Base-by-base conservation (phyloP, 2,797 vertebrate genomes). In the Melopsittacus undulatus region DNA sequence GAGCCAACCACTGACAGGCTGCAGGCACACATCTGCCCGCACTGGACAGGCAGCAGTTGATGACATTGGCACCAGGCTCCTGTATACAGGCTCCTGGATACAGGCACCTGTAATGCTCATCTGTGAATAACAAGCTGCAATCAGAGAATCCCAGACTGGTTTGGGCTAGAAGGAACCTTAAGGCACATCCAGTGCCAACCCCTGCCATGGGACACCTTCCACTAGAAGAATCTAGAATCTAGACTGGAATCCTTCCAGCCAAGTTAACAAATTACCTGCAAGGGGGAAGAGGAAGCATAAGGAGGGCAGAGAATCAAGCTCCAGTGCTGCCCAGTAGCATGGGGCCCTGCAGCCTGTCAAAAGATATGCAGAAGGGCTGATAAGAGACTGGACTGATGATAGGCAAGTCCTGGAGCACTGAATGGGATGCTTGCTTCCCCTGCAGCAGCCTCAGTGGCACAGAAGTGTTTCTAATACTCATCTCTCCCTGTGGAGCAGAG, bases 291-390 rank as follows among this genome's bases (percentile, higher is more conserved):
- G 23, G 46, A 83, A 51, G 57, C 42, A 42, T 34, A 7, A 75
- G n/a, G 48, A 94, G 13, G 21, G 34, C 57, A 94, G 21, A 63
- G 64, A 83, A 80, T 6, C 0, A 3, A 87, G 52, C 32, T 66
- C 54, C 30, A 43, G 76, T 0, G 1, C 48, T 34, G n/a, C 27
- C 30, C 36, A 15, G 45, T 2, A 0, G 2, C 64, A 51, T 38
- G 29, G 20, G 18, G 36, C 63, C 46, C 56, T 49, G 62, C 1
- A 3, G 51, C 36, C 61, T 42, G 43, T 20, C 15, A 79, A 76
- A 32, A 56, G 48, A 49, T 0, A 17, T 0, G 3, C 56, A 72
- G n/a, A 36, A 66, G 57, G 62, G 48, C 63, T 38, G 59, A 59
- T 8, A 43, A 43, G 73, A 72, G 59, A 59, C 1, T 1, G 40